phyloP scores from a whole-genome alignment of 2,888 invertebrate genomes.

The Myopa tessellatipennis region DNA sequence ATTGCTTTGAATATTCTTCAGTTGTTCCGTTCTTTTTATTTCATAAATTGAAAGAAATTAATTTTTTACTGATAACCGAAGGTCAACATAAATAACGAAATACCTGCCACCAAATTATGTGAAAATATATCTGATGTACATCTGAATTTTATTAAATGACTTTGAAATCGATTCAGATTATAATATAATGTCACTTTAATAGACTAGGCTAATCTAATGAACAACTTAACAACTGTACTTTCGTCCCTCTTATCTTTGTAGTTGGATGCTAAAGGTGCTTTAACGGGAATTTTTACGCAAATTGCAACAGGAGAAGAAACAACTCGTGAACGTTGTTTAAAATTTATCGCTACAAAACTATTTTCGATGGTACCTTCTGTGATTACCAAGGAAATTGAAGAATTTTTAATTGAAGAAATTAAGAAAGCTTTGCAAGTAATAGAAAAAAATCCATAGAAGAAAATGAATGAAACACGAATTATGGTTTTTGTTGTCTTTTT shows the following conservation, averaged over 20 bases:
- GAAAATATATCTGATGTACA: no score
- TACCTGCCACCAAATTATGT: no score
- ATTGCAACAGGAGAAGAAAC: constrained; percentile 78
- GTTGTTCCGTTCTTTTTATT: no score
- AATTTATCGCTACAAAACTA: constrained; percentile 86
- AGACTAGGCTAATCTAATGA: no score
- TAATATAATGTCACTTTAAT: no score
- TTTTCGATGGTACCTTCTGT: constrained; percentile 82
- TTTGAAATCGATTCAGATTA: no score
- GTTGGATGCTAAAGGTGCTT: constrained; percentile 70
- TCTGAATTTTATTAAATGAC: no score
- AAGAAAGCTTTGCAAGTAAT: constrained; percentile 84
- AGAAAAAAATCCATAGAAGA: neutral
- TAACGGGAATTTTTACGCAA: constrained; percentile 78
- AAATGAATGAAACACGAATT: neutral
- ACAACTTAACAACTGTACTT: no score
- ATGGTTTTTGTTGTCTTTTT: neutral
- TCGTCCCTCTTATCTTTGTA: constrained; percentile 34
- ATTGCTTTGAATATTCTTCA: no score
- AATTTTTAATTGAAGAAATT: constrained; percentile 83
- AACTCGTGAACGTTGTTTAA: constrained; percentile 86
- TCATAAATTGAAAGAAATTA: no score
- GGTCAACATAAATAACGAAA: no score
- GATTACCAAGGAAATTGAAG: constrained; percentile 86
- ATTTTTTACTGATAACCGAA: no score